Conservation (phyloP, 2,113 vertebrate species). For the Cinclus mexicanus region DNA sequence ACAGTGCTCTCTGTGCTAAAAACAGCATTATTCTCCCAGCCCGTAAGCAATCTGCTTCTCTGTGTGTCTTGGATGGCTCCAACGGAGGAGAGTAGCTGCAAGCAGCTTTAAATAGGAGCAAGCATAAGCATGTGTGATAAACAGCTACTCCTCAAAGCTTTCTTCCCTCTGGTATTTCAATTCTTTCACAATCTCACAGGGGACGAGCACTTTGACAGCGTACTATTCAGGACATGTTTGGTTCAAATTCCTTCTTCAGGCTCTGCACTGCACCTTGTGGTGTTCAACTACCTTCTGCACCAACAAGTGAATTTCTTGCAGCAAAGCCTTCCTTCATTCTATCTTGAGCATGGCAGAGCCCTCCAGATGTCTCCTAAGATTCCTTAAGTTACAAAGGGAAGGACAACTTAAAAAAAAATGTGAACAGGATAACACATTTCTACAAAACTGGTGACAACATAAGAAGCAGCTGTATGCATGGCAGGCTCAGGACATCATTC, state of each 20-base stretch:
- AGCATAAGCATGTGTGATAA: conserved; percentile 35
- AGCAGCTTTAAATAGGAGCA: conserved; percentile 46
- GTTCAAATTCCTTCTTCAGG: neutral
- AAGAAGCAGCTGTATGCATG: neutral
- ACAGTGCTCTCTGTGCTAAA: conserved; percentile 1
- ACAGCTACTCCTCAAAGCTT: conserved; percentile 38
- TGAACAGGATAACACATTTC: neutral
- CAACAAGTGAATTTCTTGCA: neutral
- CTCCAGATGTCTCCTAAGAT: neutral
- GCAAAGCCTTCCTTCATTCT: neutral
- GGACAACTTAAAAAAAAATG: neutral
- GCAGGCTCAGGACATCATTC: neutral
- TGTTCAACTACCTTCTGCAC: neutral
- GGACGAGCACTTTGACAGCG: neutral
- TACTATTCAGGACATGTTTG: neutral
- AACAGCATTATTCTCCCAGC: neutral
- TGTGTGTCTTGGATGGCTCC: neutral
- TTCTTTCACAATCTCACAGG: neutral
- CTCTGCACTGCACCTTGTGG: neutral
- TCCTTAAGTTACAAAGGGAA: neutral
- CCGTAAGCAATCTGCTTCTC: conserved; percentile 53
- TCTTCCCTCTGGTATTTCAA: conserved; percentile 15
- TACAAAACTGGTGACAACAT: neutral
- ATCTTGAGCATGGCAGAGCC: neutral
- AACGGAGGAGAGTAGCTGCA: conserved; percentile 23